Conservation (phyloP, 2,797 vertebrate genomes). For the Eurystomus glaucurus region DNA sequence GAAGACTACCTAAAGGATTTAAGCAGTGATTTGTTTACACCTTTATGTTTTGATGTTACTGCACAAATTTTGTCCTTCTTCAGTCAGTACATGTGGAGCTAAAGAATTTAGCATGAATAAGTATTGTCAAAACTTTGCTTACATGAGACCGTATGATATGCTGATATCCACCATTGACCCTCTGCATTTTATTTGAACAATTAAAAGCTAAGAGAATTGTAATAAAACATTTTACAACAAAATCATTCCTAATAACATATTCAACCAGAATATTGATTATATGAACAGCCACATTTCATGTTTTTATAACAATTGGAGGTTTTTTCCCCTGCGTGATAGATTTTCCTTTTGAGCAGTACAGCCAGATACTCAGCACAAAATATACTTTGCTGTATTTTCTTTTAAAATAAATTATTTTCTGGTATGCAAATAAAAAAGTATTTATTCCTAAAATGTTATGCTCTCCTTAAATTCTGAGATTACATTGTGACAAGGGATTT, state of each 20-base stretch:
- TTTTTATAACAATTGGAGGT: not conserved
- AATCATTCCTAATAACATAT: not conserved
- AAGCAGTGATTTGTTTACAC: not conserved
- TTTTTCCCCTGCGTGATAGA: not conserved
- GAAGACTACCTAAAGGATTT: not conserved
- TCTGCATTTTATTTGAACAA: not conserved
- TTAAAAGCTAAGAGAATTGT: not conserved
- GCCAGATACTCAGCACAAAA: fast-evolving
- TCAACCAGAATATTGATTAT: not conserved
- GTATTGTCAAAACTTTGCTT: not conserved
- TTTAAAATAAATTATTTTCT: not conserved
- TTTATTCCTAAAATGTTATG: not conserved
- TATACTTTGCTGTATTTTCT: not conserved
- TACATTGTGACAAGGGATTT: not conserved
- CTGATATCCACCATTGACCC: not conserved
- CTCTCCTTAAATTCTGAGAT: not conserved
- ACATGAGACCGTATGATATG: not conserved
- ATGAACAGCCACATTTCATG: not conserved
- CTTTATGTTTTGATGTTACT: not conserved
- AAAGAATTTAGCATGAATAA: not conserved
- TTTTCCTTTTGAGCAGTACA: not conserved
- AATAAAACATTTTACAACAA: not conserved
- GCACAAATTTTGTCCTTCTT: not conserved
- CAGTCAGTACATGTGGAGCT: not conserved
- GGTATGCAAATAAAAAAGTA: not conserved